These are phyloP conservation scores for Ciconia stormi DNA, from an alignment of 2,113 vertebrate genomes.

Conservation along the genomic window DNA sequence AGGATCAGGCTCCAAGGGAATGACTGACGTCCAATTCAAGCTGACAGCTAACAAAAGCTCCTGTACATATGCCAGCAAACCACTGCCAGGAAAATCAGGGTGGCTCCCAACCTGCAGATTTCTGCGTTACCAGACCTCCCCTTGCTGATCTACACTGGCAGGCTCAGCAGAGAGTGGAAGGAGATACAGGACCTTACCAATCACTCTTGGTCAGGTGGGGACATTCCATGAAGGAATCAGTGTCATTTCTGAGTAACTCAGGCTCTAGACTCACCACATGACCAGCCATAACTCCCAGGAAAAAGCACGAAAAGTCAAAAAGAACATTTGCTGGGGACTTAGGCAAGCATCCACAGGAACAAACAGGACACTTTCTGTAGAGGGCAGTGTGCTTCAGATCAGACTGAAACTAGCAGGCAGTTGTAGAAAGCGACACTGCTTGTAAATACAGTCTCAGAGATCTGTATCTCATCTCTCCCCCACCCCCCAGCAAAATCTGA, in stretches of 20 bases:
- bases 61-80: background rate
- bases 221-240: background rate
- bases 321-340: background rate
- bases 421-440: background rate
- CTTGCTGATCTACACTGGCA: background rate
- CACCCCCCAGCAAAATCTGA: background rate
- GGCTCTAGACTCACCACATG: background rate
- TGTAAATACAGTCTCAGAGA: background rate
- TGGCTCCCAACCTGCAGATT: background rate
- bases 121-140: background rate
- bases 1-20: background rate
- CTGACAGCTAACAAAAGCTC: constrained; percentile 21
- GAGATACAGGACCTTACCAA: background rate
- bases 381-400: background rate
- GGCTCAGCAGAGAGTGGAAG: background rate
- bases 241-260: background rate
- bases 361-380: background rate
- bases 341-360: background rate
- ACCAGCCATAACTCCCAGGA: background rate
- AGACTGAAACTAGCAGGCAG: background rate
- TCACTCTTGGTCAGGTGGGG: background rate
- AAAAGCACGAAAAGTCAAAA: background rate
- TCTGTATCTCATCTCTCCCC: background rate
- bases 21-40: background rate
- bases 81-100: background rate